Base-by-base conservation (phyloP, 35 echinoderm and acorn worm genomes). In the Strongylocentrotus purpuratus region DNA sequence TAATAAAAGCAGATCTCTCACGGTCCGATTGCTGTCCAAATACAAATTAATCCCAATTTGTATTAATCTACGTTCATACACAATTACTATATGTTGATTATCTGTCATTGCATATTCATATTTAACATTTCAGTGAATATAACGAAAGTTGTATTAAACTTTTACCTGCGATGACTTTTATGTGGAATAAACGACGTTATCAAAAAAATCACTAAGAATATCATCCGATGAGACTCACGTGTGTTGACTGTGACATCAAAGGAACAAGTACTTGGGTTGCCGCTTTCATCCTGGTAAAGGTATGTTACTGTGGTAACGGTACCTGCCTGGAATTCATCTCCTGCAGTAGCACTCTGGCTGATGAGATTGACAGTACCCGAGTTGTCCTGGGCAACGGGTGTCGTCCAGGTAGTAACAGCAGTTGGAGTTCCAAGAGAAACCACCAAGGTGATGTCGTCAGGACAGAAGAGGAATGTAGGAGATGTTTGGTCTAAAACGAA, bases 311-410 rank as follows among this genome's bases (percentile, higher is more conserved):
- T 45, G 18, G 94, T 95, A 32, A 13, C 33, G 13, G 25, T 60
- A 48, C 95, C 96, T 35, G 91, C 85, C 7, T 2, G 31, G 91
- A 98, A 97, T 14, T 47, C 28, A 33, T n/a, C 22, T 47, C 95
- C 95, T 22, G 97, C 90, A 10, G 46, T 22, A 55, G 94, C 85
- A 31, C 96, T 95, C 55, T 89, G 94, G 31, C 55, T 78, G 0
- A 71, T 45, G 10, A 95, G 32, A 13, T 46, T 89, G 32, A 90
- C 90, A 18, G 93, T 85, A 59, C 96, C 96, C 59, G 97, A 98
- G 48, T 65, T 94, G 46, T 98, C 97, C 17, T 88, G 93, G 35
- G 96, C 94, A 33, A 91, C 47, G 9, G 97, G 97, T 45, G 88
- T 92, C 7, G 48, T 91, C 97, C 97, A 98, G 31, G 61, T n/a